Evolutionary conservation across 23 tunicate species (phyloP), one percentile per base, ranked within the genome.

Genomic region (Styela plicata): DNA sequence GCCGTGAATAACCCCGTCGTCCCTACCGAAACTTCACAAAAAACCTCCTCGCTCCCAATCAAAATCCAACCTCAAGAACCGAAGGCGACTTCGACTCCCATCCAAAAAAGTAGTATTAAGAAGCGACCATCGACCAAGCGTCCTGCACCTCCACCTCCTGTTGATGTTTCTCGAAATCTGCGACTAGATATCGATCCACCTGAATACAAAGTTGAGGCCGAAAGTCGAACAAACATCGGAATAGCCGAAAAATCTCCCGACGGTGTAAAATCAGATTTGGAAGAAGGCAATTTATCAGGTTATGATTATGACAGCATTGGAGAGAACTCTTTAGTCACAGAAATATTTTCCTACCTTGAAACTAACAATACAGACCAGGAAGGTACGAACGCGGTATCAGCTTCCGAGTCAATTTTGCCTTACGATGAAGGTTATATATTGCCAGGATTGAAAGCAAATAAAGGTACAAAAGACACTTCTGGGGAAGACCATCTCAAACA

Each of bases 261-360:
- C 1, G 52, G 1, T 26, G 52, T 31, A 0, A 1, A 2, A 25
- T 53, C 66, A 44, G 64, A 53, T 22, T 27, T 65, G 64, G 81
- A 52, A 22, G 64, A 36, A 22, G 81, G 37, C 53, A 1, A 22
- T 25, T 10, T 36, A 76, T 36, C 64, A 1, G 64, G 33, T 7
- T 22, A n/a, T 44, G 32, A 28, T 28, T 57, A 7, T 20, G 37
- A 53, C 26, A 44, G 64, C 64, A 7, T 44, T 13, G 66, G 53
- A 21, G 81, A 76, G 16, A 29, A 76, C 0, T 76, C 81, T n/a
- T 65, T 76, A 21, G 81, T 76, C 26, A 76, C 81, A n/a, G 81
- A 76, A 76, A 76, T 76, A 52, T 76, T 76, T 44, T 76, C 81
- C 16, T 76, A 76, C 53, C 66, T 76, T 29, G 0, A 76, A 1